Evolutionary conservation across 2,113 vertebrate species (phyloP).

Genomic region (Corydoras maculifer): DNA sequence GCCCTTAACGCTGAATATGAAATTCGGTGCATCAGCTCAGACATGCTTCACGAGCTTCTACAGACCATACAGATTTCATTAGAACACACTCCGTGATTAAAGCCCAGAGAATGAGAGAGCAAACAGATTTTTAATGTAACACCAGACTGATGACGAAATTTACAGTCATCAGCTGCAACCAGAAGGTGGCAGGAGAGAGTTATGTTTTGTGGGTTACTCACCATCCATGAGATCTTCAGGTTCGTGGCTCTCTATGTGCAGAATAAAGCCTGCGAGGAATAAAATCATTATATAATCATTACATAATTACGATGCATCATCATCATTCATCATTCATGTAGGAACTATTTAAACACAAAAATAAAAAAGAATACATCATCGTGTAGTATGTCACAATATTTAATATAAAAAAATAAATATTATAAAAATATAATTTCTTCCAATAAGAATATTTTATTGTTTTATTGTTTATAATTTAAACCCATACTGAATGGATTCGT

Average conservation of each 20-base stretch:
- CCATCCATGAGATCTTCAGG: not conserved
- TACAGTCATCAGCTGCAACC: not conserved
- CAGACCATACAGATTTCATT: not conserved
- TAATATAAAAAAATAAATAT: no score
- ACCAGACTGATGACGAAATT: not conserved
- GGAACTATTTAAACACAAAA: no score
- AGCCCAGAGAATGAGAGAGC: not conserved
- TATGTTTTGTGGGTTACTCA: not conserved
- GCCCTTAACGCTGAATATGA: not conserved
- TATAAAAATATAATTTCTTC: no score
- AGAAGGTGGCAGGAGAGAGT: slow-evolving; percentile 19
- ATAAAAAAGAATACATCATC: no score
- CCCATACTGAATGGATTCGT: no score
- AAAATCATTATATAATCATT: not conserved
- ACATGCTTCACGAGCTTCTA: not conserved
- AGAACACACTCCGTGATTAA: not conserved
- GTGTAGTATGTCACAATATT: no score
- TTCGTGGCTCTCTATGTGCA: not conserved
- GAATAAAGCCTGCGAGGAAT: not conserved
- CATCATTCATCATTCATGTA: no score
- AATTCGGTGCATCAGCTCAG: not conserved
- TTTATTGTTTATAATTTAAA: no score
- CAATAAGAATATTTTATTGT: no score
- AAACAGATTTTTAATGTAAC: not conserved
- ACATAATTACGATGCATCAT: not conserved